Conservation (phyloP, 2,113 vertebrate species). For the Oncorhynchus kisutch region DNA sequence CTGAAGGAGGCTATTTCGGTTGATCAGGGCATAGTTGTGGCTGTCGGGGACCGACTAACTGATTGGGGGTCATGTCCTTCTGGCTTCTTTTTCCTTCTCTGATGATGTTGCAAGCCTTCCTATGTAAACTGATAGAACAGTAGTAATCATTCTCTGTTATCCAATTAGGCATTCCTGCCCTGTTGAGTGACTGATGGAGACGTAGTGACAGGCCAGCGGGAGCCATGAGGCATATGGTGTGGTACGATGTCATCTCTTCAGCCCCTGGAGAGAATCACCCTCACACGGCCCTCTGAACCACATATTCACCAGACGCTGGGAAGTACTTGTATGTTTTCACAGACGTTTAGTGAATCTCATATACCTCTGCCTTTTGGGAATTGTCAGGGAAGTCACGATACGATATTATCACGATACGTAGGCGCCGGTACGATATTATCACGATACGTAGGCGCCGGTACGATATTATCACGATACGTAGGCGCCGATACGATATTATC, state of each 20-base stretch:
- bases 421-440: too few relatives aligned
- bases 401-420: too few relatives aligned
- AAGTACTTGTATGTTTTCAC: neutral
- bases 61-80: constrained; percentile 13
- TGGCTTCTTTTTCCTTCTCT: neutral
- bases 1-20: constrained; percentile 23
- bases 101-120: constrained; percentile 37
- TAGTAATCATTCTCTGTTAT: constrained; percentile 30
- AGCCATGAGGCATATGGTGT: neutral
- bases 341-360: neutral
- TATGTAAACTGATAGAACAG: neutral
- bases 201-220: neutral
- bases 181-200: neutral
- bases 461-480: too few relatives aligned
- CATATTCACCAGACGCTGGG: neutral
- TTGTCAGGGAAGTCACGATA: too few relatives aligned
- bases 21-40: constrained; percentile 20
- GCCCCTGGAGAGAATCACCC: neutral
- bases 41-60: neutral
- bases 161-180: constrained; percentile 23
- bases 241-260: neutral
- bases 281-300: neutral
- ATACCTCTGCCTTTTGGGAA: neutral
- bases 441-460: too few relatives aligned
- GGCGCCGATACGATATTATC: too few relatives aligned